These are phyloP conservation scores for Percopsis omiscomaycus DNA, from an alignment of 2,797 vertebrate species.

Conservation along the genomic window DNA sequence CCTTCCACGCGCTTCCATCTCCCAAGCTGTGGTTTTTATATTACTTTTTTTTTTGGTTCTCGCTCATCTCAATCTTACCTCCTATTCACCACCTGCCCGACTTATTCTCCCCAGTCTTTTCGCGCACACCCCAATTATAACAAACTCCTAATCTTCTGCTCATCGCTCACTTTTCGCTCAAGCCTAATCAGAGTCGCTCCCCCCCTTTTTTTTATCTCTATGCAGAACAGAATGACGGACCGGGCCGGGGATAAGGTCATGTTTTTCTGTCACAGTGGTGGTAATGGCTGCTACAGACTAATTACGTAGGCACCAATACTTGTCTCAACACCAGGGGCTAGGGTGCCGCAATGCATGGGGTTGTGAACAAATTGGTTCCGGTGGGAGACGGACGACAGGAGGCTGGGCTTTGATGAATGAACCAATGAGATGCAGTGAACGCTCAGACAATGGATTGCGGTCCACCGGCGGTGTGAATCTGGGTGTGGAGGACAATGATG, in stretches of 20 bases:
- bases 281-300: slow-evolving; percentile 67
- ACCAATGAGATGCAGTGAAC: slow-evolving; percentile 64
- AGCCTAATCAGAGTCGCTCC: slow-evolving; percentile 53
- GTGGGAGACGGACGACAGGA: slow-evolving; percentile 71
- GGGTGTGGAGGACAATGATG: slow-evolving; percentile 54
- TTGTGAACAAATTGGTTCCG: slow-evolving; percentile 76
- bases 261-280: slow-evolving; percentile 68
- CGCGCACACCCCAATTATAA: slow-evolving; percentile 64
- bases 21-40: neutral
- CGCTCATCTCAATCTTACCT: slow-evolving; percentile 30
- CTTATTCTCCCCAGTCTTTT: slow-evolving; percentile 52
- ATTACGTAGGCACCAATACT: slow-evolving; percentile 64
- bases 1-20: slow-evolving; percentile 12
- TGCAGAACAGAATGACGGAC: slow-evolving; percentile 52
- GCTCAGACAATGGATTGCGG: slow-evolving; percentile 46
- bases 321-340: slow-evolving; percentile 53
- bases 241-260: slow-evolving; percentile 65
- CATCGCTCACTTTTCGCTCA: slow-evolving; percentile 38
- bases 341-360: slow-evolving; percentile 65
- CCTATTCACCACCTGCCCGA: slow-evolving; percentile 26
- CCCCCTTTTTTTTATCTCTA: too few species aligned
- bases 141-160: slow-evolving; percentile 59
- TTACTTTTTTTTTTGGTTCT: slow-evolving; percentile 36
- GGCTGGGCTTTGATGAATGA: slow-evolving; percentile 70
- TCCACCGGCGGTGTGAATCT: slow-evolving; percentile 38